A percentile compares a stretch with the other conserved stretches of the same genome.
Evolutionary conservation across 2,797 vertebrate species (phyloP).

Genomic region (Pseudopleuronectes americanus): DNA sequence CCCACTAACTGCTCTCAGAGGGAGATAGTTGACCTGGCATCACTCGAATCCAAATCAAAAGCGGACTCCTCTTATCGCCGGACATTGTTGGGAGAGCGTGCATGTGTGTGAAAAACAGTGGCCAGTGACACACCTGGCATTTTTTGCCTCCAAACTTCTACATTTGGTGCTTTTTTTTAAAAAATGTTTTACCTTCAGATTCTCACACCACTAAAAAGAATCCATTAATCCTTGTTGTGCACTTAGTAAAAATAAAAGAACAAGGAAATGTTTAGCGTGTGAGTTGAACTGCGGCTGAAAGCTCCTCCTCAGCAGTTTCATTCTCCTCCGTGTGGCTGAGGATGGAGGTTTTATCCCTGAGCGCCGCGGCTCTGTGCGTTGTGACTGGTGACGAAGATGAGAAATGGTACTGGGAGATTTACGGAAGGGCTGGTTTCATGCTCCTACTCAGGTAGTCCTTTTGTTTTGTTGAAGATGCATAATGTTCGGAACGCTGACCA

Average conservation of each 20-base stretch:
- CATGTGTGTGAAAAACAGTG: slow-evolving; percentile 35
- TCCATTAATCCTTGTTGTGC: slow-evolving; percentile 62
- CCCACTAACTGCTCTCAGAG: slow-evolving; percentile 30
- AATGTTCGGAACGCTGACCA: slow-evolving; percentile 77
- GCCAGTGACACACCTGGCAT: slow-evolving; percentile 61
- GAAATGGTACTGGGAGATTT: slow-evolving; percentile 68
- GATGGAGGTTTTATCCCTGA: slow-evolving; percentile 47
- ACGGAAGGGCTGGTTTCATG: slow-evolving; percentile 70
- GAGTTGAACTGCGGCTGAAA: slow-evolving; percentile 49
- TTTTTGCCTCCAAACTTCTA: slow-evolving; percentile 43
- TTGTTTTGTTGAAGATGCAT: slow-evolving; percentile 67
- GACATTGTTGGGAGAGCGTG: slow-evolving; percentile 40
- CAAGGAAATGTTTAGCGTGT: slow-evolving; percentile 42
- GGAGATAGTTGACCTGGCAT: slow-evolving; percentile 40
- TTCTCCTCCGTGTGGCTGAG: slow-evolving; percentile 40
- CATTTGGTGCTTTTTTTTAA: slow-evolving; percentile 62
- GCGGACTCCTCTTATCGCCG: slow-evolving; percentile 35
- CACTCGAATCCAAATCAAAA: slow-evolving; percentile 17
- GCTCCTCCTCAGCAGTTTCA: slow-evolving; percentile 26
- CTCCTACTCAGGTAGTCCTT: slow-evolving; percentile 79
- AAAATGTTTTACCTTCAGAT: slow-evolving; percentile 31
- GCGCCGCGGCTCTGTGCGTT: slow-evolving; percentile 17
- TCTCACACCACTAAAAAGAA: slow-evolving; percentile 75
- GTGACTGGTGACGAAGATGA: slow-evolving; percentile 46
- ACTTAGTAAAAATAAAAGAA: slow-evolving; percentile 61